These are phyloP conservation scores for Laticauda colubrina DNA, from an alignment of 2,113 vertebrate genomes.

Conservation along the genomic window DNA sequence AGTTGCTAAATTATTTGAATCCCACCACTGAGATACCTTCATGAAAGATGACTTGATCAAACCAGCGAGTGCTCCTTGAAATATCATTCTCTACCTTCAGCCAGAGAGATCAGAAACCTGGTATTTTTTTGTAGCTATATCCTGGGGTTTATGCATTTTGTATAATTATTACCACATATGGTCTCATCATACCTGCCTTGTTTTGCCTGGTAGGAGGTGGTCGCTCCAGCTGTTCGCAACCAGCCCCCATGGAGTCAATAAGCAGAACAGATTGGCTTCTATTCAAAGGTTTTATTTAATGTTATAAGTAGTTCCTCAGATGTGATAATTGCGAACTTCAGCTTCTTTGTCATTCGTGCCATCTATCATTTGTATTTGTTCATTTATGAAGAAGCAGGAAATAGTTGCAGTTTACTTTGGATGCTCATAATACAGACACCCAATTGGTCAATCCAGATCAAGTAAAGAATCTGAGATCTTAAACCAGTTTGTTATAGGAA, in stretches of 20 bases:
- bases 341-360: background rate
- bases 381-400: background rate
- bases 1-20: no score
- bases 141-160: constrained; percentile 34
- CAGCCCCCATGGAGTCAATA: constrained; percentile 34
- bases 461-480: background rate
- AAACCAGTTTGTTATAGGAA: background rate
- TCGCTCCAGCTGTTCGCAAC: constrained; percentile 40
- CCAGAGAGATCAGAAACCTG: constrained; percentile 13
- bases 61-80: background rate
- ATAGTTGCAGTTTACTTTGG: background rate
- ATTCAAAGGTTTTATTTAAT: constrained; percentile 41
- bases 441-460: background rate
- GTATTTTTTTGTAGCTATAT: constrained; percentile 26
- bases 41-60: background rate
- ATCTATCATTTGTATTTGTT: background rate
- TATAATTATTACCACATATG: constrained; percentile 45
- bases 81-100: background rate
- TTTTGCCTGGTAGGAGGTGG: constrained; percentile 39
- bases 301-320: constrained; percentile 27
- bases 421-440: background rate
- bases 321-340: constrained; percentile 29
- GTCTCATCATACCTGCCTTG: constrained; percentile 50
- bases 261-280: constrained; percentile 32
- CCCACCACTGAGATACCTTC: no score